Conservation (phyloP, 2,888 invertebrate species). For the Lumbricus terrestris region DNA sequence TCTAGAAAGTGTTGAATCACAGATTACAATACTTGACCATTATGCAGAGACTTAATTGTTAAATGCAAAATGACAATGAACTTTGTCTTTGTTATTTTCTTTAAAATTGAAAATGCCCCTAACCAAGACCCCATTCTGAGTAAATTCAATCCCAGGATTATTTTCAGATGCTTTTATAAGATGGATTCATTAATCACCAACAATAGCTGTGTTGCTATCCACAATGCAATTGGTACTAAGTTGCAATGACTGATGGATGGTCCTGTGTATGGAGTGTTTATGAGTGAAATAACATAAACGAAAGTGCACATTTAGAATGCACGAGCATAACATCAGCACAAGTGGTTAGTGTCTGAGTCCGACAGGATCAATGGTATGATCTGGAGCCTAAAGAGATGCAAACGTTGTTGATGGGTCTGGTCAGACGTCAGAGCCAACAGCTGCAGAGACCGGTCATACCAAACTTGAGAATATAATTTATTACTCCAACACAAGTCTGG, state of each 20-base stretch:
- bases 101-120: not conserved
- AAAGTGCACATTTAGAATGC: not conserved
- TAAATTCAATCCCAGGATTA: not conserved
- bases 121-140: not conserved
- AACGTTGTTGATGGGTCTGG: not conserved
- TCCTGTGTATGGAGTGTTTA: not conserved
- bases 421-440: not conserved
- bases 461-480: conserved; percentile 16
- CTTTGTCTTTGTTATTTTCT: not conserved
- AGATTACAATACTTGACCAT: not conserved
- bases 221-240: not conserved
- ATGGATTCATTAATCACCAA: not conserved
- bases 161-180: not conserved
- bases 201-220: not conserved
- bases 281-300: not conserved
- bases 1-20: not conserved
- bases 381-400: not conserved
- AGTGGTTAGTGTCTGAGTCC: not conserved
- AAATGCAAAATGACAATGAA: not conserved
- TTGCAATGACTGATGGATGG: not conserved
- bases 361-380: not conserved
- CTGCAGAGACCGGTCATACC: conserved; percentile 14
- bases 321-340: not conserved
- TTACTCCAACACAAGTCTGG: conserved; percentile 16
- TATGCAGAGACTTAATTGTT: not conserved